Evolutionary conservation across 2,113 vertebrate genomes (phyloP).

Genomic region (Pseudonaja textilis): DNA sequence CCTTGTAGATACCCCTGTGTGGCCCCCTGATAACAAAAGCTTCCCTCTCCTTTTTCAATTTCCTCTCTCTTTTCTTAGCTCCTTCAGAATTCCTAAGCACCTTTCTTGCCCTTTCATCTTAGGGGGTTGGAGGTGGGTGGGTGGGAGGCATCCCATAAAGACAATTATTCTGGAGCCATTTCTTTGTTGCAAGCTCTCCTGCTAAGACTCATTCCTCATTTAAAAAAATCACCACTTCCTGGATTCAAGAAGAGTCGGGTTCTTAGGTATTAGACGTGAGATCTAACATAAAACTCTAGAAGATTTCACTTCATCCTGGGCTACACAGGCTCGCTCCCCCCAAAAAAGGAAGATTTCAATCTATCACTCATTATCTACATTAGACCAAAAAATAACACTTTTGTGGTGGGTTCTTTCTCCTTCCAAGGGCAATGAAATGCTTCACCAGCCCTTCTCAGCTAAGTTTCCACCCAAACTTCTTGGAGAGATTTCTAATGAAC

Average conservation of each 20-base stretch:
- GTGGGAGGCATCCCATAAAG: background rate
- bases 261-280: background rate
- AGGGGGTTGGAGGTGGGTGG: no score
- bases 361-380: background rate
- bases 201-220: background rate
- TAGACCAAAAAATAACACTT: background rate
- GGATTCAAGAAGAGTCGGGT: background rate
- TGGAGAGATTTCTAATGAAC: constrained; percentile 45
- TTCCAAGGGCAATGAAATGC: background rate
- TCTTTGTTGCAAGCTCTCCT: background rate
- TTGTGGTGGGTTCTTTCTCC: background rate
- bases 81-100: background rate
- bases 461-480: background rate
- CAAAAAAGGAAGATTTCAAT: background rate
- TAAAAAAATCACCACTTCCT: background rate
- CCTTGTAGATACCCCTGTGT: no score
- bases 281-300: background rate
- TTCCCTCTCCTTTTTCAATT: background rate
- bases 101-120: no score
- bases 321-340: background rate
- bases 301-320: background rate
- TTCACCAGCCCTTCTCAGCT: background rate
- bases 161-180: background rate
- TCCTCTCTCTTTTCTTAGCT: background rate
- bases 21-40: background rate